Percentiles rank a stretch among this genome's conserved stretches.
Evolutionary conservation across 1,140 invertebrate species (phyloP).

Genomic region (Frieseomelitta varia): DNA sequence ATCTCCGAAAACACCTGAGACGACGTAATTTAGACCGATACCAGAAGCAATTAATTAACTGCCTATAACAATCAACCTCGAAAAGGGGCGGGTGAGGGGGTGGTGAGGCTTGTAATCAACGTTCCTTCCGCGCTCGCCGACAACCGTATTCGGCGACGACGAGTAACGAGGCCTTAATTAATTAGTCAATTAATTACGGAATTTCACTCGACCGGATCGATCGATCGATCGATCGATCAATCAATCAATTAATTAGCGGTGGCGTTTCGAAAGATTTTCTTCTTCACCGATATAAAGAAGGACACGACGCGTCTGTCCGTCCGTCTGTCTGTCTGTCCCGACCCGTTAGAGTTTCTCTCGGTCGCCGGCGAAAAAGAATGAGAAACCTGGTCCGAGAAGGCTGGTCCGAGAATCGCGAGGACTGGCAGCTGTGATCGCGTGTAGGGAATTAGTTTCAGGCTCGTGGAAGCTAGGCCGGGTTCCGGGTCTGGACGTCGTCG

Average conservation of each 20-base stretch:
- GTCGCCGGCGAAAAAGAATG: conserved; percentile 48
- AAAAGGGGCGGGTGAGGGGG: no score
- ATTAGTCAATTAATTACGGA: conserved; percentile 51
- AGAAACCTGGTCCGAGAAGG: conserved; percentile 56
- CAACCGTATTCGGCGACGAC: conserved; percentile 5
- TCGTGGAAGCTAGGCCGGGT: conserved; percentile 51
- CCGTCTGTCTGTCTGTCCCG: background rate
- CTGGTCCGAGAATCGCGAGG: conserved; percentile 50
- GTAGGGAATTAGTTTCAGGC: conserved; percentile 75
- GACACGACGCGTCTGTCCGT: background rate
- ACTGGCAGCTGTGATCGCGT: conserved; percentile 50
- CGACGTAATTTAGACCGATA: background rate
- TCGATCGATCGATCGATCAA: conserved; percentile 14
- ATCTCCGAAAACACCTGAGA: background rate
- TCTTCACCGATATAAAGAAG: background rate
- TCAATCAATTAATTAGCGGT: conserved; percentile 40
- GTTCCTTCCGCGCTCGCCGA: background rate
- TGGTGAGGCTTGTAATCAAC: background rate
- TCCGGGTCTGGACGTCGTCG: conserved; percentile 32
- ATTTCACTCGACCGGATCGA: conserved; percentile 16
- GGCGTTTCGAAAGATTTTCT: conserved; percentile 9
- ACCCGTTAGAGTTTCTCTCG: conserved; percentile 1
- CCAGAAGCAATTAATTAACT: conserved; percentile 36
- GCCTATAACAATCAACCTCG: conserved; percentile 17
- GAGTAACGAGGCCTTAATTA: conserved; percentile 34